Conservation (phyloP, 2,797 vertebrate genomes). For the Delichon dasypus region DNA sequence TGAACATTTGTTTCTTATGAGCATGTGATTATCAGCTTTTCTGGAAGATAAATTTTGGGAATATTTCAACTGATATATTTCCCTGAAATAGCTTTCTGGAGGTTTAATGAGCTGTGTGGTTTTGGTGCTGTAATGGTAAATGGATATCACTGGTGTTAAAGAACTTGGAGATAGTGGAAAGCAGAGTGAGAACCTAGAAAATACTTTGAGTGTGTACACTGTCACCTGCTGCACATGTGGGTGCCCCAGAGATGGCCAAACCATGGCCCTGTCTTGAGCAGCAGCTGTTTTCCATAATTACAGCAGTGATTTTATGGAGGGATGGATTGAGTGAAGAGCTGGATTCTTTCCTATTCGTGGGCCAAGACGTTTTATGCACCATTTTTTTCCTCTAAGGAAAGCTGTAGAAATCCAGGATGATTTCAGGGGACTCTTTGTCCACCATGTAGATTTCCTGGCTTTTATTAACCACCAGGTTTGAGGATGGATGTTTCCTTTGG, state of each 20-base stretch:
- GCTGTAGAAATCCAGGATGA: background rate
- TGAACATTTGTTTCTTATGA: conserved; percentile 40
- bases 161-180: background rate
- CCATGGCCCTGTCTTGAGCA: background rate
- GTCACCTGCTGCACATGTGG: background rate
- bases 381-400: background rate
- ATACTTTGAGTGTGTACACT: background rate
- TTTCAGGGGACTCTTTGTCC: background rate
- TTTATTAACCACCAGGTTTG: background rate
- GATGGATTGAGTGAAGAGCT: background rate
- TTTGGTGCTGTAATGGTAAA: background rate
- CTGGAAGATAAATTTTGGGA: conserved; percentile 41
- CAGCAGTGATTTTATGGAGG: background rate
- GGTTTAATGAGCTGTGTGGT: conserved; percentile 21
- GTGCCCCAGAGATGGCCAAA: background rate
- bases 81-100: conserved; percentile 30
- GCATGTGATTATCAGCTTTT: conserved; percentile 39
- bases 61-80: conserved; percentile 13
- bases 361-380: rapidly evolving
- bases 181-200: background rate
- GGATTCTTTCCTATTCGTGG: background rate
- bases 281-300: background rate
- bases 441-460: background rate
- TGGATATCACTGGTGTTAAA: background rate
- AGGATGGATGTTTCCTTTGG: background rate